Percentiles rank a stretch among this genome's conserved stretches.
Conservation (phyloP, 2,888 invertebrate species). For the Criorhina ranunculi region DNA sequence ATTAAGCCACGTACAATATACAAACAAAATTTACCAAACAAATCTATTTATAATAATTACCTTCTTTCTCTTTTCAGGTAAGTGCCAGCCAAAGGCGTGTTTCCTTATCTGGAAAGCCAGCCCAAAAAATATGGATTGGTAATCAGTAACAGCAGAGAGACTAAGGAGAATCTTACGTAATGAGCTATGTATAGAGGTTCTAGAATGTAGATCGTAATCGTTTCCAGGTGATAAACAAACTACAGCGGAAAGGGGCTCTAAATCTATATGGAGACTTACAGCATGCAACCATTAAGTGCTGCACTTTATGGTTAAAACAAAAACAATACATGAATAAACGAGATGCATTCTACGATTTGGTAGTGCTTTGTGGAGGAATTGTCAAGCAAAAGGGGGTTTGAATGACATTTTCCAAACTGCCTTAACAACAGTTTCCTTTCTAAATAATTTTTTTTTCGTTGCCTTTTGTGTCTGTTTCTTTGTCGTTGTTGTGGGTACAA, state of each 20-base stretch:
- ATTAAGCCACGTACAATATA: background rate
- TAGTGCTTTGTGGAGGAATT: constrained; percentile 16
- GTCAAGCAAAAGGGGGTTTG: constrained; percentile 17
- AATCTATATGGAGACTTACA: background rate
- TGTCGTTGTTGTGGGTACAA: constrained; percentile 53
- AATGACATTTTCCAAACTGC: constrained; percentile 65
- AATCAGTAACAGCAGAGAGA: constrained; percentile 64
- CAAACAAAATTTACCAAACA: constrained; percentile 9
- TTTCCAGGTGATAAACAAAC: background rate
- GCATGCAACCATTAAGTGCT: constrained; percentile 15
- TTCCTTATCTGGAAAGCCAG: constrained; percentile 47
- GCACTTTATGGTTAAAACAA: constrained; percentile 30
- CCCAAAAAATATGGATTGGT: constrained; percentile 42
- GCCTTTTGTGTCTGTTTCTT: background rate
- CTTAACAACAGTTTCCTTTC: constrained; percentile 67
- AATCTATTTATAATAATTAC: constrained; percentile 21
- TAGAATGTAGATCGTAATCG: constrained; percentile 40
- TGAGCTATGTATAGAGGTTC: constrained; percentile 35
- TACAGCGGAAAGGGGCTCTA: background rate
- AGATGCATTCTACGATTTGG: background rate
- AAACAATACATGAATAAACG: background rate
- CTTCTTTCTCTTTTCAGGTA: constrained; percentile 66
- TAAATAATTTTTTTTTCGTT: constrained; percentile 47
- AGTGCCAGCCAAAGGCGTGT: constrained; percentile 26
- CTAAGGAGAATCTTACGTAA: constrained; percentile 23